Percentiles rank a stretch among this genome's conserved stretches.
These are phyloP conservation scores for Trichoplax adhaerens DNA, from an alignment of 37 sponge, comb jelly and placozoan species.

Conservation along the genomic window DNA sequence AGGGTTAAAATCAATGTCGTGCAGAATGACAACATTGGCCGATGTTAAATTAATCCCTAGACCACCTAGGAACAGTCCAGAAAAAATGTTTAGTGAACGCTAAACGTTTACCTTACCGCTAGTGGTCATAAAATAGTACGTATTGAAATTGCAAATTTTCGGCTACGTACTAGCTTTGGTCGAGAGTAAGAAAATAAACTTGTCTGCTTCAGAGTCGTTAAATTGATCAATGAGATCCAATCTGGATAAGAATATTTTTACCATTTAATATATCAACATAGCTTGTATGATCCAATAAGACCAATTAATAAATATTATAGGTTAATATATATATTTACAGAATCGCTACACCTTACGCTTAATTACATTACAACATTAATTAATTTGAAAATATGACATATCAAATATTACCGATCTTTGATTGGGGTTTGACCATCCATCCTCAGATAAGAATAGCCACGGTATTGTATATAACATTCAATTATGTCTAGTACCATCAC, in stretches of 20 bases:
- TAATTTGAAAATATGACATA: too few relatives aligned
- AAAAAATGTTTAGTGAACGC: not conserved
- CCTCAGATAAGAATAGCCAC: constrained; percentile 25
- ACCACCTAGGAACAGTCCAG: constrained; percentile 17
- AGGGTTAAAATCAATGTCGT: constrained; percentile 49
- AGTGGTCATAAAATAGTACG: not conserved
- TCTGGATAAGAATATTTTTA: not conserved
- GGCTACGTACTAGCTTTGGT: constrained; percentile 25
- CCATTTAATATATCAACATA: too few relatives aligned
- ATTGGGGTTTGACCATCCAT: constrained; percentile 28
- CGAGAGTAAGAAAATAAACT: constrained; percentile 26
- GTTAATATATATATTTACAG: not conserved
- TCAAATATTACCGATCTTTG: constrained; percentile 13
- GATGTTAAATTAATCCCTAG: constrained; percentile 42
- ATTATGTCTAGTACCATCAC: constrained; percentile 34
- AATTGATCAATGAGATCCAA: constrained; percentile 24
- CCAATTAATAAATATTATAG: too few relatives aligned
- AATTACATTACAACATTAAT: too few relatives aligned
- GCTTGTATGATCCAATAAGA: too few relatives aligned
- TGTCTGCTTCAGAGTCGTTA: constrained; percentile 2
- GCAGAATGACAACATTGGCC: constrained; percentile 36
- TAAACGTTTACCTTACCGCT: not conserved
- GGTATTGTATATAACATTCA: constrained; percentile 16
- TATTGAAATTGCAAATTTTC: not conserved
- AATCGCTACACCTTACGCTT: not conserved